Conservation (phyloP, 1,140 invertebrate genomes). For the Lysiphlebus fabarum region DNA sequence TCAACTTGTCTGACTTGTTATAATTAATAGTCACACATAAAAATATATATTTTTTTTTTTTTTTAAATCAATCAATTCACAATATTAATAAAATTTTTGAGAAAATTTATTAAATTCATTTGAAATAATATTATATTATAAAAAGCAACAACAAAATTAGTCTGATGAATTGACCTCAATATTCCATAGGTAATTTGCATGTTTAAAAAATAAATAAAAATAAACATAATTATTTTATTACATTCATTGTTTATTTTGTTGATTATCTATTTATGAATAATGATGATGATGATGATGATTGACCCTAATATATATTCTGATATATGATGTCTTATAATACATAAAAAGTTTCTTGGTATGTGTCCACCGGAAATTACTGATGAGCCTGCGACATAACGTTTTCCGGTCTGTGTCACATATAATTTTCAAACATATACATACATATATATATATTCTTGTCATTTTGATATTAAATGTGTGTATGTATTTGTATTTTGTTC, state of each 20-base stretch:
- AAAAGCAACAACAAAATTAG: not conserved
- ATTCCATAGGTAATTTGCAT: not conserved
- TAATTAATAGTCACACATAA: no score
- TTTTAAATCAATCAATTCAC: conserved; percentile 6
- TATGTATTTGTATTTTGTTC: conserved; percentile 15
- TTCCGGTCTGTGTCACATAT: conserved; percentile 3
- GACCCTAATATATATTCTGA: no score
- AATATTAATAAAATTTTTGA: no score
- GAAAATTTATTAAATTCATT: no score
- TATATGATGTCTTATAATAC: conserved; percentile 1
- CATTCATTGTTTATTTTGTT: not conserved
- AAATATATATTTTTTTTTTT: no score
- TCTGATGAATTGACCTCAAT: no score
- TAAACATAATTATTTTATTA: not conserved
- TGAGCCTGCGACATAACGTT: conserved; percentile 11
- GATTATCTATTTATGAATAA: conserved; percentile 4
- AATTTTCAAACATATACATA: conserved; percentile 1
- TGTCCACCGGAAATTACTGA: conserved; percentile 16
- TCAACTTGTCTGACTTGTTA: not conserved
- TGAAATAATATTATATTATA: no score
- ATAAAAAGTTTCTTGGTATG: conserved; percentile 6
- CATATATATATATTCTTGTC: not conserved
- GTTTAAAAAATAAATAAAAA: no score
- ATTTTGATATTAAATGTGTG: not conserved
- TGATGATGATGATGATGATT: not conserved